Conservation (phyloP, 2,888 invertebrate genomes). For the Ethmia dodecea region DNA sequence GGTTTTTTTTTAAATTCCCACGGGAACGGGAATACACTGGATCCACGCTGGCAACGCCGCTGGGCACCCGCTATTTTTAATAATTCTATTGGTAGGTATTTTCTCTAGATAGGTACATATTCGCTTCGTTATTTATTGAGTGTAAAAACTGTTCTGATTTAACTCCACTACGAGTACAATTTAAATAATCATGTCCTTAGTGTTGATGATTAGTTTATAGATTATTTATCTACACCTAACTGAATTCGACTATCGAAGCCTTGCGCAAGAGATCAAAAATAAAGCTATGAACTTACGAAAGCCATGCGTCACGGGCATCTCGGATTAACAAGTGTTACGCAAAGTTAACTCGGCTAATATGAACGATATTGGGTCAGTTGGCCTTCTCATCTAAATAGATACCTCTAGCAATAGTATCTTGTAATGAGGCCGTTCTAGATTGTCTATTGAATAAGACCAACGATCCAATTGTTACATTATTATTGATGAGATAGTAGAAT, state of each 20-base stretch:
- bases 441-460: too few species aligned
- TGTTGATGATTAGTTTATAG: constrained; percentile 30
- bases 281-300: constrained; percentile 49
- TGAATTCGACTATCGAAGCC: constrained; percentile 12
- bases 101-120: too few species aligned
- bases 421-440: constrained; percentile 11
- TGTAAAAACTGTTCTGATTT: too few species aligned
- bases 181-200: constrained; percentile 23
- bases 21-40: too few species aligned
- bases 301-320: constrained; percentile 39
- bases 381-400: constrained; percentile 33
- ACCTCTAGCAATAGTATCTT: constrained; percentile 7
- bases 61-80: too few species aligned
- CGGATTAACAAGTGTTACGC: constrained; percentile 47
- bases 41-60: too few species aligned
- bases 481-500: too few species aligned
- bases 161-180: too few species aligned
- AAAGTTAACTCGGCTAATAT: constrained; percentile 39
- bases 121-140: too few species aligned
- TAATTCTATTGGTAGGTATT: too few species aligned
- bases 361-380: constrained; percentile 32
- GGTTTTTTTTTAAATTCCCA: too few species aligned
- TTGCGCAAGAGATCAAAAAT: constrained; percentile 63
- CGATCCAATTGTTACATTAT: too few species aligned
- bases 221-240: constrained; percentile 12